phyloP scores from a whole-genome alignment of 2,797 vertebrate genomes.

The Poecilia gillii region DNA sequence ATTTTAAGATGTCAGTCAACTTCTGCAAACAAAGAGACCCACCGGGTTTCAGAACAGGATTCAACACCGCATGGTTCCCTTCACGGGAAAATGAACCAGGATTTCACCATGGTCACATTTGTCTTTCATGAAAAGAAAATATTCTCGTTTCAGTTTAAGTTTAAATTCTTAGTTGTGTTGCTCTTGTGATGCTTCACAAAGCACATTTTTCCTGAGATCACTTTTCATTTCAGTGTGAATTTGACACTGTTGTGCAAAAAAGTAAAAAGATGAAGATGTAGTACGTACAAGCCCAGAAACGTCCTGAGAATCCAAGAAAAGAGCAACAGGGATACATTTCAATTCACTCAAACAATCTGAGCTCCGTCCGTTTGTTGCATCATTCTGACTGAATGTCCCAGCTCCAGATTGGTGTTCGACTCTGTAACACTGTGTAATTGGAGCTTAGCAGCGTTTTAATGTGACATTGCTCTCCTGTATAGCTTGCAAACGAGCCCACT shows the following conservation, averaged over 20 bases:
- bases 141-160: not conserved
- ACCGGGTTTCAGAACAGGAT: not conserved
- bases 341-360: slow-evolving; percentile 36
- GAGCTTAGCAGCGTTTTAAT: slow-evolving; percentile 65
- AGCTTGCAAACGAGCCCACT: slow-evolving; percentile 42
- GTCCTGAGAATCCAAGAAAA: not conserved
- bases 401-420: slow-evolving; percentile 34
- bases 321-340: not conserved
- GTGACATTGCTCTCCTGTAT: slow-evolving; percentile 40
- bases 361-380: slow-evolving; percentile 5
- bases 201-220: not conserved
- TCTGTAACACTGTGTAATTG: slow-evolving; percentile 61
- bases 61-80: not conserved
- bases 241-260: not conserved
- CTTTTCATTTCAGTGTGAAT: not conserved
- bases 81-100: not conserved
- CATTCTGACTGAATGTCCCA: slow-evolving; percentile 11
- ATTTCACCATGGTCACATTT: not conserved
- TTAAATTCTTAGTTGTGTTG: not conserved
- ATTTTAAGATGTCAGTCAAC: not conserved
- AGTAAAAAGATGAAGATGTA: slow-evolving; percentile 3
- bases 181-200: not conserved
- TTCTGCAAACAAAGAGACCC: not conserved
- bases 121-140: not conserved
- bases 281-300: not conserved